Evolutionary conservation across 2,888 invertebrate genomes (phyloP).

Genomic region (Epirrhoe tristata): DNA sequence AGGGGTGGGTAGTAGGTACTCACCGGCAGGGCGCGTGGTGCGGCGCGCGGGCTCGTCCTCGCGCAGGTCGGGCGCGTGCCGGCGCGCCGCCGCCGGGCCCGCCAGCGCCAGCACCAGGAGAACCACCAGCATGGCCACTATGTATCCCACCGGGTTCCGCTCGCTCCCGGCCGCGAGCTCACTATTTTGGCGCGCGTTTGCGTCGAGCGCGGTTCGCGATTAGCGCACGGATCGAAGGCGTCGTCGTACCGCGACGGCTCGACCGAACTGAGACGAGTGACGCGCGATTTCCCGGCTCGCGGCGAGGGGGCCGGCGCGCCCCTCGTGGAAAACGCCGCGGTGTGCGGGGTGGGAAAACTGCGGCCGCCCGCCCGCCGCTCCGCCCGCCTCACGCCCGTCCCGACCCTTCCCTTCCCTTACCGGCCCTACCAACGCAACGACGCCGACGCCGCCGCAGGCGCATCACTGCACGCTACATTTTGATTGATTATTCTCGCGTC

Average conservation of each 20-base stretch:
- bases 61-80: conserved; percentile 87
- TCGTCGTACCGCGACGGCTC: conserved; percentile 78
- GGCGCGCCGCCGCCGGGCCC: conserved; percentile 72
- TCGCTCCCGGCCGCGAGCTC: conserved; percentile 78
- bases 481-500: conserved; percentile 36
- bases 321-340: conserved; percentile 78
- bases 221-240: conserved; percentile 69
- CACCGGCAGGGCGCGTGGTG: conserved; percentile 74
- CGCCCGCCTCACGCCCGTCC: conserved; percentile 45
- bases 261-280: conserved; percentile 79
- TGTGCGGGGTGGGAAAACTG: conserved; percentile 75
- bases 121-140: conserved; percentile 74
- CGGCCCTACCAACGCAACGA: conserved; percentile 28
- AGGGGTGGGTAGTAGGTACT: conserved; percentile 72
- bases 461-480: conserved; percentile 38
- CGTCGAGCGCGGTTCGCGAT: conserved; percentile 65
- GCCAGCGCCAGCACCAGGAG: conserved; percentile 68
- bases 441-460: conserved; percentile 24
- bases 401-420: conserved; percentile 37
- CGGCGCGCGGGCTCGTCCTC: conserved; percentile 89
- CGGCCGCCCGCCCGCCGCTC: conserved; percentile 60
- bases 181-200: conserved; percentile 77
- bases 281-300: conserved; percentile 80
- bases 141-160: conserved; percentile 59
- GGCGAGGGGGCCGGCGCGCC: conserved; percentile 78